Evolutionary conservation across 2,113 vertebrate genomes (phyloP).

Genomic region (Amblyopsis rosae): DNA sequence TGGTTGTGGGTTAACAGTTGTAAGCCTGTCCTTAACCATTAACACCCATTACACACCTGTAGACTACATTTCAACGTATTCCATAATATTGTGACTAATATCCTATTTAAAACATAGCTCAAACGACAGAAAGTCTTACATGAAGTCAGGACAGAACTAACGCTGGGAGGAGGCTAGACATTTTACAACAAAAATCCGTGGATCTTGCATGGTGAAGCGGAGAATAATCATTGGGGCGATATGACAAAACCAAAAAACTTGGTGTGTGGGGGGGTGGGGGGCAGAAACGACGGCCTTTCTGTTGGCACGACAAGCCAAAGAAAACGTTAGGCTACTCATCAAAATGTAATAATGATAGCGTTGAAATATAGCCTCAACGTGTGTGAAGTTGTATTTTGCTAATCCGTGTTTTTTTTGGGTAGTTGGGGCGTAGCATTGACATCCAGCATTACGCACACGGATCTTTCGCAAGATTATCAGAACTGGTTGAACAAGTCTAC

Average conservation of each 20-base stretch:
- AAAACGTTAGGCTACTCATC: too few relatives aligned
- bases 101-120: too few relatives aligned
- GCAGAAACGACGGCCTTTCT: slow-evolving; percentile 10
- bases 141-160: slow-evolving; percentile 56
- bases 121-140: slow-evolving; percentile 54
- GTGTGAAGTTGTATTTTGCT: neutral
- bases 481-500: slow-evolving; percentile 55
- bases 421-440: slow-evolving; percentile 45
- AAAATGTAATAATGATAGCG: too few relatives aligned
- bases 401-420: slow-evolving; percentile 3
- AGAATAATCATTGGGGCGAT: slow-evolving; percentile 20
- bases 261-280: neutral
- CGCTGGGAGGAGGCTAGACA: slow-evolving; percentile 43
- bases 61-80: too few relatives aligned
- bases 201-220: slow-evolving; percentile 39
- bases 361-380: too few relatives aligned
- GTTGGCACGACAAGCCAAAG: neutral
- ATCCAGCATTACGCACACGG: slow-evolving; percentile 24
- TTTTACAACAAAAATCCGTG: slow-evolving; percentile 45
- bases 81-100: too few relatives aligned
- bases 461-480: neutral
- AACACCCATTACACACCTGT: too few relatives aligned
- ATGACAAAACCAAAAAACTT: neutral
- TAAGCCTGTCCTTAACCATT: too few relatives aligned
- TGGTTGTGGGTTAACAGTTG: too few relatives aligned